A percentile compares a stretch with the other conserved stretches of the same genome.
phyloP scores from a whole-genome alignment of 2,797 vertebrate genomes.

The Mus minutoides region DNA sequence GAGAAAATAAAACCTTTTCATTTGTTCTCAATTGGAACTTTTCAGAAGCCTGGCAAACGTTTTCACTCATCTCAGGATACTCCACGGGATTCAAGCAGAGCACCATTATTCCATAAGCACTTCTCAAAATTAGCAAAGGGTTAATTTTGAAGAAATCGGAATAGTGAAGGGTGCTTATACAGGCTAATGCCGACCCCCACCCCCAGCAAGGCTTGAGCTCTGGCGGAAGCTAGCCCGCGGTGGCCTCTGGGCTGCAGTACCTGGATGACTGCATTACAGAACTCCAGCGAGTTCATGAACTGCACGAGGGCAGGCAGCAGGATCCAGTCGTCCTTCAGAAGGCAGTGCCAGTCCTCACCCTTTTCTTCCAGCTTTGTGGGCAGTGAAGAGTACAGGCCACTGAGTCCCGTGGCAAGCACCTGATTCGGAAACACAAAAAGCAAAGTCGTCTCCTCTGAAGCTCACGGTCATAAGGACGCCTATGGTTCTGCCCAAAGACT shows the following conservation, averaged over 20 bases:
- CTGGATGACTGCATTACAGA: conserved; percentile 99
- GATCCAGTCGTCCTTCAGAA: conserved; percentile 96
- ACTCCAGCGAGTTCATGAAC: conserved; percentile 98
- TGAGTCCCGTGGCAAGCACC: conserved; percentile 98
- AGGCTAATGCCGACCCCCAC: too few species aligned
- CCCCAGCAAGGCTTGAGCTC: accelerated
- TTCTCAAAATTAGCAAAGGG: background rate
- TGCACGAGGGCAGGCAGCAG: conserved; percentile 94
- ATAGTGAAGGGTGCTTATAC: background rate
- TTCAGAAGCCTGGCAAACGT: conserved; percentile 25
- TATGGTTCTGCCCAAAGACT: background rate
- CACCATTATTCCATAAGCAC: background rate
- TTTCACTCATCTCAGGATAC: conserved; percentile 40
- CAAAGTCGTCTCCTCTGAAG: background rate
- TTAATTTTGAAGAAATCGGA: background rate
- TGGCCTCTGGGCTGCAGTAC: conserved; percentile 79
- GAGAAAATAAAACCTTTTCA: conserved; percentile 71
- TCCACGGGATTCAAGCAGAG: background rate
- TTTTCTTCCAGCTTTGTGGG: conserved; percentile 95
- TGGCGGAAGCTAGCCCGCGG: accelerated
- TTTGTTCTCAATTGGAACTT: conserved; percentile 67
- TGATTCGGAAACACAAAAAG: conserved; percentile 80
- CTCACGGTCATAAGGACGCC: background rate
- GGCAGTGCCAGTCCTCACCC: conserved; percentile 96
- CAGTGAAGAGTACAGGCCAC: conserved; percentile 97